These are phyloP conservation scores for Leucozona laternaria DNA, from an alignment of 2,888 invertebrate genomes.

Conservation along the genomic window DNA sequence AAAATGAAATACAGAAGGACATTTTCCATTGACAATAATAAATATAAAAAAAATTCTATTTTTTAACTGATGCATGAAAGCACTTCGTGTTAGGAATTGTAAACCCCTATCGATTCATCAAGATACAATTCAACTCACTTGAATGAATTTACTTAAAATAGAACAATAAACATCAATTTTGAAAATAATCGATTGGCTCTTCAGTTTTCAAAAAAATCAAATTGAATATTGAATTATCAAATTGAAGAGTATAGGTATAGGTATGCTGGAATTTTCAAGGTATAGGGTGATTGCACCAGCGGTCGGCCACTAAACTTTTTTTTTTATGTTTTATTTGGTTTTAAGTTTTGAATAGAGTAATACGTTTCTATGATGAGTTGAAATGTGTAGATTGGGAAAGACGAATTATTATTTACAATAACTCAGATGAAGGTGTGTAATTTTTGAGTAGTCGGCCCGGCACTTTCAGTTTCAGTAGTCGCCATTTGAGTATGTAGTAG, in stretches of 20 bases:
- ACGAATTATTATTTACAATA: too few species aligned
- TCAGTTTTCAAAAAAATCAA: not conserved
- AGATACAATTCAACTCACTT: not conserved
- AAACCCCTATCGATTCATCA: not conserved
- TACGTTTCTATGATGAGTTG: too few species aligned
- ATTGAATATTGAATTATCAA: constrained; percentile 10
- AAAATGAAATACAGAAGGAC: not conserved
- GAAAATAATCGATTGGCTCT: constrained; percentile 27
- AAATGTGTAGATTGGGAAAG: too few species aligned
- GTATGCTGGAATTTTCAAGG: too few species aligned
- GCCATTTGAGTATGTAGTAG: too few species aligned
- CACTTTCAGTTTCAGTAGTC: too few species aligned
- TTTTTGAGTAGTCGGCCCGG: too few species aligned
- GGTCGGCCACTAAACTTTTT: too few species aligned
- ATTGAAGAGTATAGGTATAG: not conserved
- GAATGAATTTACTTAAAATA: constrained; percentile 44
- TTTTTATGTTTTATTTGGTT: too few species aligned
- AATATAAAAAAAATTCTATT: not conserved
- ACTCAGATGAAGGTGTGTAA: too few species aligned
- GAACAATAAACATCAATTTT: constrained; percentile 46
- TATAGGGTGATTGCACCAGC: too few species aligned
- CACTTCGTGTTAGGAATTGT: not conserved
- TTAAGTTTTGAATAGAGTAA: too few species aligned
- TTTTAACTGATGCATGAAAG: constrained; percentile 1
- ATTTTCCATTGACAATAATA: not conserved